Percentiles rank a stretch among this genome's conserved stretches.
Conservation (phyloP, 2,888 invertebrate species). For the Eledone cirrhosa region DNA sequence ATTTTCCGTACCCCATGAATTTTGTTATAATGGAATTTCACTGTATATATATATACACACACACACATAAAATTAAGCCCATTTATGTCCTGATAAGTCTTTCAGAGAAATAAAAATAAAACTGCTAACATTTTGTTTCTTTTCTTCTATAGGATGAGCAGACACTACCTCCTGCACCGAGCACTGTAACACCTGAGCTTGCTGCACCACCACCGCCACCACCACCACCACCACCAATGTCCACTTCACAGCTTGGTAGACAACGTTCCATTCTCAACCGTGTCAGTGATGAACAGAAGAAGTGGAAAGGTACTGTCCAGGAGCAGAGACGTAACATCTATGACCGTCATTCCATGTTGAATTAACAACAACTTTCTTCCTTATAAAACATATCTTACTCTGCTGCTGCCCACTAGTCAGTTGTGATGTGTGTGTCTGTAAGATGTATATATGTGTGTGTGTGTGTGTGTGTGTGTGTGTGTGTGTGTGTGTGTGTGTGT, state of each 20-base stretch:
- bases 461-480: background rate
- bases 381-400: too few relatives aligned
- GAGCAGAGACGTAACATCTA: constrained; percentile 96
- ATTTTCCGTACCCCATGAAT: too few relatives aligned
- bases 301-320: constrained; percentile 96
- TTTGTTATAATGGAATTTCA: too few relatives aligned
- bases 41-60: too few relatives aligned
- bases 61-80: too few relatives aligned
- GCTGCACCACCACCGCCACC: constrained; percentile 38
- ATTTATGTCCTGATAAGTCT: too few relatives aligned
- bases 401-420: too few relatives aligned
- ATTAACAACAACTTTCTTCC: constrained; percentile 71
- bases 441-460: background rate
- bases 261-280: constrained; percentile 76
- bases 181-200: background rate
- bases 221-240: constrained; percentile 32
- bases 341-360: constrained; percentile 96
- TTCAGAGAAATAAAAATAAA: too few relatives aligned
- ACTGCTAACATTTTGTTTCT: constrained; percentile 30
- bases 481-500: too few relatives aligned
- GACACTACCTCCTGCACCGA: constrained; percentile 41
- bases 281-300: constrained; percentile 95
- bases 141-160: constrained; percentile 46
- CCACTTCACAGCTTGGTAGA: constrained; percentile 35
- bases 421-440: background rate